These are phyloP conservation scores for Empidonax alnorum DNA, from an alignment of 2,113 vertebrate genomes.

Conservation along the genomic window DNA sequence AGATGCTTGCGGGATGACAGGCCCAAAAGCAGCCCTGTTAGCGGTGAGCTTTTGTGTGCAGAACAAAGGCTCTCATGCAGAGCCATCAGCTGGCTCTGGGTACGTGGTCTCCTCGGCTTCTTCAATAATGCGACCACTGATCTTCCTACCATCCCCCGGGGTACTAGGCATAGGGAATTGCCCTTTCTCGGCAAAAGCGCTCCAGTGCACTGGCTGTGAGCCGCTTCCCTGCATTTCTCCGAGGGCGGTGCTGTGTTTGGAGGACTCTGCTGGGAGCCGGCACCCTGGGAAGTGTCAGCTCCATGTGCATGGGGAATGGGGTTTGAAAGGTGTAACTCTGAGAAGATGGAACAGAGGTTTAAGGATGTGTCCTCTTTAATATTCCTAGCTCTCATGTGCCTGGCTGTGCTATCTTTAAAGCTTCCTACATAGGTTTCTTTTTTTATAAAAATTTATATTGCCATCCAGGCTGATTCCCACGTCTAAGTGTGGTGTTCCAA, in stretches of 20 bases:
- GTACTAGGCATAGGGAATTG: background rate
- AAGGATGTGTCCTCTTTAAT: background rate
- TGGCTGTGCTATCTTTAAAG: slow-evolving; percentile 36
- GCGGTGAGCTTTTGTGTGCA: slow-evolving; percentile 16
- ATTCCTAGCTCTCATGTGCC: background rate
- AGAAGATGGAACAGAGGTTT: background rate
- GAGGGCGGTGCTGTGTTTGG: background rate
- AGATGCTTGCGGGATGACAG: background rate
- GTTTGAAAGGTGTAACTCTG: background rate
- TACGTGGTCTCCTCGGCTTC: accelerated
- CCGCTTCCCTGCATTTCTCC: background rate
- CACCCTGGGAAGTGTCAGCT: accelerated
- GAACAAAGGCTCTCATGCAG: slow-evolving; percentile 22
- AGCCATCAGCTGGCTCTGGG: background rate
- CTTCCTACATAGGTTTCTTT: slow-evolving; percentile 51
- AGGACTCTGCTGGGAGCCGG: background rate
- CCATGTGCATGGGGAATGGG: accelerated
- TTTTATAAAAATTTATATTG: slow-evolving; percentile 26
- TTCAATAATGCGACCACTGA: background rate
- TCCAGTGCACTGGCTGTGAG: background rate
- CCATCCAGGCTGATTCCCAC: background rate
- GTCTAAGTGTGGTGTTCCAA: background rate
- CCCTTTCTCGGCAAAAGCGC: background rate
- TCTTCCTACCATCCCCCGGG: background rate
- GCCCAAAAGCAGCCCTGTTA: background rate